Percentiles rank a stretch among this genome's conserved stretches.
These are phyloP conservation scores for Colletes gigas DNA, from an alignment of 1,140 invertebrate genomes.

Conservation along the genomic window DNA sequence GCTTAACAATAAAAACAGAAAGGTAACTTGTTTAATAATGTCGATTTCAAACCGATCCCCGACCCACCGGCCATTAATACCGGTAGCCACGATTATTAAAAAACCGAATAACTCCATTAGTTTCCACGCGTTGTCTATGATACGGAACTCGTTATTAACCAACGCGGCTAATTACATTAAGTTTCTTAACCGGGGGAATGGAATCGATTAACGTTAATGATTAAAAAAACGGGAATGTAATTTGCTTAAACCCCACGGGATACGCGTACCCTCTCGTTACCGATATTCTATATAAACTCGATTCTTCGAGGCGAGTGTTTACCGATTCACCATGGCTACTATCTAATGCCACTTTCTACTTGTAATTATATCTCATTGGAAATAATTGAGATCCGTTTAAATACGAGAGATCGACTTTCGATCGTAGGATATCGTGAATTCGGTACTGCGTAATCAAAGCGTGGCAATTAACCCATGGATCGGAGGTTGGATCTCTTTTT, in stretches of 20 bases:
- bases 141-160: slow-evolving; percentile 37
- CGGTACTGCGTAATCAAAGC: too few relatives aligned
- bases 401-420: not conserved
- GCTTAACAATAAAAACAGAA: slow-evolving; percentile 33
- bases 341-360: not conserved
- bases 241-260: slow-evolving; percentile 19
- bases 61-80: not conserved
- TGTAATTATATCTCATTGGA: not conserved
- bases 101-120: slow-evolving; percentile 58
- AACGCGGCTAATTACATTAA: slow-evolving; percentile 46
- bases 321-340: not conserved
- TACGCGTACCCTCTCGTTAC: not conserved
- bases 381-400: not conserved
- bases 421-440: not conserved
- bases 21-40: slow-evolving; percentile 24
- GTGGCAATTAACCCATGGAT: too few relatives aligned
- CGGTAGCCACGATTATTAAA: slow-evolving; percentile 35
- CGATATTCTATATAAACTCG: not conserved
- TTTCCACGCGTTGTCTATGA: slow-evolving; percentile 37
- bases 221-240: slow-evolving; percentile 35
- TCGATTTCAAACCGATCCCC: not conserved
- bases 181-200: slow-evolving; percentile 19
- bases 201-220: slow-evolving; percentile 56
- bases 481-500: not conserved
- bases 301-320: not conserved